Base-by-base conservation (phyloP, 2,113 vertebrate species). In the Gasterosteus nipponicus region DNA sequence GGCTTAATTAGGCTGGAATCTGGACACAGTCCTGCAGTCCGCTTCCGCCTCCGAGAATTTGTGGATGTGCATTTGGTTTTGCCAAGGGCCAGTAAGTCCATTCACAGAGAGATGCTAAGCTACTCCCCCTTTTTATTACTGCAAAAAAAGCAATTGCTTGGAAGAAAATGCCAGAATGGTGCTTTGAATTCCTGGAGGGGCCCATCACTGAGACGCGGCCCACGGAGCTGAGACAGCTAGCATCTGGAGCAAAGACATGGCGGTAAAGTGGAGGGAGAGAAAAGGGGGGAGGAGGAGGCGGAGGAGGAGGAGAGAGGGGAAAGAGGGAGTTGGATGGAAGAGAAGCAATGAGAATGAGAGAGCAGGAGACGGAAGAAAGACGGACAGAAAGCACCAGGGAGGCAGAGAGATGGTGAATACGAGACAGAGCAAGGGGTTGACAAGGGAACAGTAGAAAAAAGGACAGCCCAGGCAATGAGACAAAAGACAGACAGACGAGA, bases 101-200 rank as follows among this genome's bases (percentile, higher is more conserved):
- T 91, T 91, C 91, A 89, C 79, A 86, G 82, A 64, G 83, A 85
- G 82, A 90, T 80, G 83, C 87, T 91, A 91, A 93, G 89, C 87
- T 87, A 91, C 87, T 89, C 80, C 83, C 70, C 86, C 87, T 93
- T 92, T 93, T 92, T 93, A 92, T 93, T 92, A 92, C 88, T 89
- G 88, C 81, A 76, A 89, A 91, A 35, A 38, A 92, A 89, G 86
- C 89, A 91, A 91, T 92, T 92, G 89, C 91, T 90, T 81, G 87
- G 87, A 91, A 91, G 88, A 91, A 93, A 93, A 92, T 87, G 84
- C 86, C 89, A 88, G 87, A 89, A 87, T 89, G 77, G 92, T 81
- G 83, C 90, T 92, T 89, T 92, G 84, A 91, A 92, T 89, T 94
- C 90, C 93, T 93, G 79, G 77, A 91, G 91, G 92, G 88, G 82